Evolutionary conservation across 2,797 vertebrate genomes (phyloP).

Genomic region (Ctenosaura bakeri): DNA sequence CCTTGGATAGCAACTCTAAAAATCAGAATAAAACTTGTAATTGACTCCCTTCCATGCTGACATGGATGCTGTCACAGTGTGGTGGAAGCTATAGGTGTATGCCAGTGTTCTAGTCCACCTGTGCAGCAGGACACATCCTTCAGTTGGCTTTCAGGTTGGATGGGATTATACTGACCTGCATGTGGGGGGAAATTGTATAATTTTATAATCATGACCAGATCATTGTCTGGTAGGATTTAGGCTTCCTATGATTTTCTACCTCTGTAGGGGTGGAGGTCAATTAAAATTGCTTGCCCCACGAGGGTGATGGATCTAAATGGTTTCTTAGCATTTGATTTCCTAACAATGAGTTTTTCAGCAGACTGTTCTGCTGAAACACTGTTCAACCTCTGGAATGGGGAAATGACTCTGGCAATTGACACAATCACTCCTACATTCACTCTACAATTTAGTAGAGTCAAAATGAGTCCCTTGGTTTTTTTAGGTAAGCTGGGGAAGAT

Average conservation of each 20-base stretch:
- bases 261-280: not conserved
- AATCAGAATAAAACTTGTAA: too few species aligned
- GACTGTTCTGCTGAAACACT: not conserved
- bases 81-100: not conserved
- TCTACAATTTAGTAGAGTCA: not conserved
- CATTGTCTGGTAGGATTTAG: not conserved
- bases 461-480: not conserved
- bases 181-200: not conserved
- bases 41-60: too few species aligned
- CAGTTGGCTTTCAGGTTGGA: not conserved
- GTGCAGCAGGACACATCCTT: not conserved
- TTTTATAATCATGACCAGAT: not conserved
- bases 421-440: not conserved
- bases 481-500: not conserved
- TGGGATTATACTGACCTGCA: not conserved
- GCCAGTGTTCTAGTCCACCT: not conserved
- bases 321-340: not conserved
- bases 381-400: not conserved
- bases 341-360: not conserved
- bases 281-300: not conserved
- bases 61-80: too few species aligned
- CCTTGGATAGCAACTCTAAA: too few species aligned
- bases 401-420: not conserved
- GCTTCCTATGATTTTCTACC: not conserved
- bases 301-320: not conserved